A percentile compares a stretch with the other conserved stretches of the same genome.
Conservation (phyloP, 2,113 vertebrate genomes). For the Otolemur garnettii region DNA sequence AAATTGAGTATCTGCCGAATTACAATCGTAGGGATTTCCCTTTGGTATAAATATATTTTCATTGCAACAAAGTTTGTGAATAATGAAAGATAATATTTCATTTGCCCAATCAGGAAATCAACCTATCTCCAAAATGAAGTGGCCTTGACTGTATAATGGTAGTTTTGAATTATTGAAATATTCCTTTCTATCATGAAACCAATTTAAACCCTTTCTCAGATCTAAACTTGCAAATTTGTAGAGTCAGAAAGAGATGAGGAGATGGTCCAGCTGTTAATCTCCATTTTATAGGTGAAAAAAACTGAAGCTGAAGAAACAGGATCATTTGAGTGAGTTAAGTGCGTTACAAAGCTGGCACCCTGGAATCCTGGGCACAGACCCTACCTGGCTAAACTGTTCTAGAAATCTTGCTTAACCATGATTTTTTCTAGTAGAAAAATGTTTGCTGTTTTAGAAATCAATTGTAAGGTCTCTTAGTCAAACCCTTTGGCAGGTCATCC, state of each 20-base stretch:
- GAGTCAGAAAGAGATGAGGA: slow-evolving; percentile 6
- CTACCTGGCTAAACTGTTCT: background rate
- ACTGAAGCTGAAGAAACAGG: background rate
- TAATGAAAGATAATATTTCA: background rate
- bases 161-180: slow-evolving; percentile 21
- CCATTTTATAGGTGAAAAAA: background rate
- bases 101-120: background rate
- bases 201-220: background rate
- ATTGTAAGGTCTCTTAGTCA: background rate
- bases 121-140: background rate
- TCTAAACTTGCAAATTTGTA: background rate
- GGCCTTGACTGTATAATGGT: background rate
- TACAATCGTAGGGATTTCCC: background rate
- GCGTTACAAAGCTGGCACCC: background rate
- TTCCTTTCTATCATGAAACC: background rate
- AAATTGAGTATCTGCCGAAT: background rate
- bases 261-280: background rate
- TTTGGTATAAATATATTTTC: background rate
- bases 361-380: background rate
- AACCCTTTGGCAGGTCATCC: background rate
- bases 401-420: slow-evolving; percentile 32
- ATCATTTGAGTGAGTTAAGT: background rate
- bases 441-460: background rate
- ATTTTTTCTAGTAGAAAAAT: background rate
- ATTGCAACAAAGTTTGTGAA: background rate